Base-by-base conservation (phyloP, 53 echinoderm and acorn worm species). In the Astropecten irregularis region DNA sequence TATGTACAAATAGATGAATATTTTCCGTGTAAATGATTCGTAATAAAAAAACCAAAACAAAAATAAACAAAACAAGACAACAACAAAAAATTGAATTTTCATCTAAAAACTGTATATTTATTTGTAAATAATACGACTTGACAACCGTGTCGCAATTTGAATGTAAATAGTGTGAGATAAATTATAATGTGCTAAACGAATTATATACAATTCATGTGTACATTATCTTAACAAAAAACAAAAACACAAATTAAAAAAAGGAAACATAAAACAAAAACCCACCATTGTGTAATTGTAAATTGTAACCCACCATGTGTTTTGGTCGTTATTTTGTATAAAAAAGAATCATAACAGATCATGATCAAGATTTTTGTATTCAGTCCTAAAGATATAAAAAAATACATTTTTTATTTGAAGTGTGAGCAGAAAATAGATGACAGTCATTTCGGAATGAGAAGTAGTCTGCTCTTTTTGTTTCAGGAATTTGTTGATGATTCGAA, bases 1-100 rank as follows among this genome's bases (percentile, higher is more conserved):
- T 44, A 20, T 79, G 79, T 79, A 79, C 79, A 79, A 79, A 79
- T 62, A 79, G 79, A 79, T 61, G 79, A 79, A 79, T 79, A 79
- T 79, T 79, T 79, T 79, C 61, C 46, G 61, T 79, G 62, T 79
- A 61, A 60, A 76, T 76, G 76, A 40, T 76, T 40, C 38, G 20
- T 21, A 65, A n/a, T n/a, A n/a, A n/a, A n/a, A n/a, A n/a, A n/a
- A n/a, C n/a, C n/a, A n/a, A n/a, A n/a, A n/a, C n/a, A n/a, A n/a
- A n/a, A n/a, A n/a, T n/a, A n/a, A n/a, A n/a, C n/a, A n/a, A n/a
- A n/a, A n/a, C n/a, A n/a, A n/a, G n/a, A n/a, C n/a, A n/a, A n/a
- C n/a, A n/a, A 42, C 2, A 35, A 21, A 63, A 11, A 63, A 29
- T 40, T 23, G 60, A 10, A 56, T 79, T 26, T 60, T 61, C 61